A percentile compares a stretch with the other conserved stretches of the same genome.
phyloP scores from a whole-genome alignment of 2,888 invertebrate species.

The Sphaeridia pumilis region DNA sequence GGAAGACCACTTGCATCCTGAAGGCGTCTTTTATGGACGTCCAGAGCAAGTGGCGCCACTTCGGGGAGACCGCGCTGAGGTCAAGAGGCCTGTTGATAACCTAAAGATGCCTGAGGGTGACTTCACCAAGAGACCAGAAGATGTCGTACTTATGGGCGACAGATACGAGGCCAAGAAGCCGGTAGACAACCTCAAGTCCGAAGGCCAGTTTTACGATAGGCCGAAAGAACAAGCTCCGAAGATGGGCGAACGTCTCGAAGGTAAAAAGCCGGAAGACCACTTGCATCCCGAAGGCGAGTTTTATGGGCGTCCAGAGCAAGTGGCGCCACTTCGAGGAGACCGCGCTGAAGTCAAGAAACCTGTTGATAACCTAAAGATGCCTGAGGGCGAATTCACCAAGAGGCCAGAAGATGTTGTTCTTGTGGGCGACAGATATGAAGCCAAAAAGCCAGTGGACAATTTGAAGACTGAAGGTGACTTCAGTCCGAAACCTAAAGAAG shows the following conservation, averaged over 20 bases:
- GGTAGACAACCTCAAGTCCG: conserved; percentile 48
- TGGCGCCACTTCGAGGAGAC: conserved; percentile 40
- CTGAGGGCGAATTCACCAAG: conserved; percentile 52
- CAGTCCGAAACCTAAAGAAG: conserved; percentile 22
- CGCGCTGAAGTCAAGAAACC: conserved; percentile 40
- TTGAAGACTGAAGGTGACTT: conserved; percentile 46
- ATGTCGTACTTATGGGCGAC: conserved; percentile 40
- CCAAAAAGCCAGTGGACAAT: conserved; percentile 48
- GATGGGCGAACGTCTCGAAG: conserved; percentile 40
- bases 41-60: conserved; percentile 23
- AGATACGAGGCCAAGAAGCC: conserved; percentile 41
- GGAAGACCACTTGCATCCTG: conserved; percentile 42
- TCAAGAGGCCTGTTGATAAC: conserved; percentile 43
- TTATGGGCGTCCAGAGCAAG: conserved; percentile 41
- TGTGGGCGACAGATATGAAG: conserved; percentile 43
- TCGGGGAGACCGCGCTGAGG: conserved; percentile 36
- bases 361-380: conserved; percentile 47
- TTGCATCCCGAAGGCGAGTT: conserved; percentile 53
- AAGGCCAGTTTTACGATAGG: conserved; percentile 44
- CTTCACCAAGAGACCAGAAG: conserved; percentile 45
- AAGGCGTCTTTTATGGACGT: conserved; percentile 46
- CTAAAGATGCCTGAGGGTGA: conserved; percentile 47
- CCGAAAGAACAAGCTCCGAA: conserved; percentile 32
- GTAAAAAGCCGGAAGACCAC: conserved; percentile 47
- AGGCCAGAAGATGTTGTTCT: conserved; percentile 41